Percentiles rank a stretch among this genome's conserved stretches.
phyloP scores from a whole-genome alignment of 2,888 invertebrate species.

The Ischnura elegans region DNA sequence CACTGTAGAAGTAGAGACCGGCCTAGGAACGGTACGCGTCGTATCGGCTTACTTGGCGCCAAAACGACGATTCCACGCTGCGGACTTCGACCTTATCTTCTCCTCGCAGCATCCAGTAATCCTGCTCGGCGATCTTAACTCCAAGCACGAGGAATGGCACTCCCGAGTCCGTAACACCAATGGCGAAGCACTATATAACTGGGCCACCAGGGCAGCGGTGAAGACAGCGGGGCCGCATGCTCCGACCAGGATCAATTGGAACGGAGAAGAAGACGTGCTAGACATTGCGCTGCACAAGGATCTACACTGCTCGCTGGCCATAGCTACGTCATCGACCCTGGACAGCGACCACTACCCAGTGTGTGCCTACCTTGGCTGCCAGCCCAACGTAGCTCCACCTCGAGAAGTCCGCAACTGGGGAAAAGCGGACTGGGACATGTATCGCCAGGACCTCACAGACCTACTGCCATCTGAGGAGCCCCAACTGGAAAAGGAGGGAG shows the following conservation, averaged over 20 bases:
- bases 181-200: not conserved
- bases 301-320: not conserved
- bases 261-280: not conserved
- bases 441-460: not conserved
- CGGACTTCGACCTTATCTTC: not conserved
- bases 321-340: not conserved
- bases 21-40: not conserved
- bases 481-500: too few relatives aligned
- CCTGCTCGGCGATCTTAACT: not conserved
- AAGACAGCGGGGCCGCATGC: not conserved
- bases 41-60: not conserved
- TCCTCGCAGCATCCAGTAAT: not conserved
- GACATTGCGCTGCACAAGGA: not conserved
- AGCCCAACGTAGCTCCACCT: not conserved
- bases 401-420: not conserved
- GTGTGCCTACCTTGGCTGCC: not conserved
- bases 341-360: not conserved
- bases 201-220: not conserved
- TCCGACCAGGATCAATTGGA: not conserved
- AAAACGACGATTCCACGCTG: not conserved
- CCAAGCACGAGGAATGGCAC: not conserved
- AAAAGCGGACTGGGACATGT: slow-evolving; percentile 55
- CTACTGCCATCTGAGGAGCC: not conserved
- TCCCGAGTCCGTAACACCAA: not conserved
- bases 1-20: not conserved